Evolutionary conservation across 1,140 invertebrate genomes (phyloP), one percentile per base, ranked within the genome.

Genomic region (Thaumetopoea pityocampa): DNA sequence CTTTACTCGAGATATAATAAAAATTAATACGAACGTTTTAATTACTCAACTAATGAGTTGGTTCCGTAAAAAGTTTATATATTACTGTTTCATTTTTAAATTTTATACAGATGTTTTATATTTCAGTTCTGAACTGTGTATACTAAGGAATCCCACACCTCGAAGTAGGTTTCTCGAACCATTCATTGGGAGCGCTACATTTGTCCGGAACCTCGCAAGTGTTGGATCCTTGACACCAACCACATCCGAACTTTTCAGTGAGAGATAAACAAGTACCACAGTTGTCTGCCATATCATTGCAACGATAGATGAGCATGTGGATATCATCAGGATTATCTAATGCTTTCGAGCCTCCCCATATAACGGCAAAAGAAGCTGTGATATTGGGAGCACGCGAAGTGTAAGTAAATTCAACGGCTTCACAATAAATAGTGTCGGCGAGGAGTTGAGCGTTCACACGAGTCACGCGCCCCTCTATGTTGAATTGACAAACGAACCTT

Each of bases 271-370:
- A 98, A 88, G 96, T 95, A 6, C 96, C 96, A 84, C 96, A 98
- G 83, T 97, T 97, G 69, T 96, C 93, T 4, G 95, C 95, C 95
- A 97, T 97, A 71, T 95, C 94, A 26, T 93, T 91, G 85, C 96
- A 97, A 20, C 95, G 91, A 85, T 96, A 98, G 51, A 84, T 85
- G 65, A 86, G 86, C 87, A 93, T 93, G 81, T 96, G 95, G 65
- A 97, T 95, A 74, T 97, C 94, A 78, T 97, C 92, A 0, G 96
- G 96, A 87, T 98, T 98, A 84, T 98, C 96, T 43, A 98, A 85
- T 1, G 96, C 95, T 67, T 97, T 98, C 0, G 93, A 96, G 3
- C 95, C 95, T 45, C 94, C 95, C 96, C 96, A 97, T 66, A 97
- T 97, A 26, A 98, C 95, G 35, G 95, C 95, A 84, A 97, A 97